phyloP scores from a whole-genome alignment of 37 sponge, comb jelly and placozoan species.

The Spongia lamella region DNA sequence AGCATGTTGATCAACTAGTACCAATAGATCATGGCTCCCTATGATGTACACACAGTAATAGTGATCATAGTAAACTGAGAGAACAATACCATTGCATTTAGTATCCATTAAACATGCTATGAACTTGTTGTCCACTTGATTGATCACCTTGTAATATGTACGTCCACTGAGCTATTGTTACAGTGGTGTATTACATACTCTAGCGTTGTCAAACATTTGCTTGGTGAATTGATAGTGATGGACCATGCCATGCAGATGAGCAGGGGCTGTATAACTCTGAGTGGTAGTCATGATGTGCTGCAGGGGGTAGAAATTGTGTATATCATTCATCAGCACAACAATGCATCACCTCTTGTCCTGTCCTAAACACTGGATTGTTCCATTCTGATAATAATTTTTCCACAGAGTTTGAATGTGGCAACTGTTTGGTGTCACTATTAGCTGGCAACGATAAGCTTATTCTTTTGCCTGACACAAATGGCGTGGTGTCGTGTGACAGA shows the following conservation, averaged over 20 bases:
- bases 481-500: constrained; percentile 17
- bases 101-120: constrained; percentile 79
- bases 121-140: constrained; percentile 93
- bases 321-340: neutral
- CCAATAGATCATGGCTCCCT: constrained; percentile 54
- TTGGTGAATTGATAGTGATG: constrained; percentile 67
- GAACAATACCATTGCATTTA: neutral
- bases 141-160: constrained; percentile 62
- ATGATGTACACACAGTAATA: neutral
- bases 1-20: constrained; percentile 97
- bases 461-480: constrained; percentile 34
- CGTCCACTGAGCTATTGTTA: neutral
- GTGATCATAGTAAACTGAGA: neutral
- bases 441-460: neutral
- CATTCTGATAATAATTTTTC: neutral
- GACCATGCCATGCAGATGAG: constrained; percentile 36
- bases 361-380: constrained; percentile 29
- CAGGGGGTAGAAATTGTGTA: neutral
- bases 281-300: neutral
- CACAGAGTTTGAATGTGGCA: no score
- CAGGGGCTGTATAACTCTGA: neutral
- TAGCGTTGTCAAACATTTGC: constrained; percentile 53
- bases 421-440: no score
- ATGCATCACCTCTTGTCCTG: constrained; percentile 8
- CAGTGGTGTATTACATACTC: constrained; percentile 23